Conservation (phyloP, 1,140 invertebrate genomes). For the Micrasema longulum region DNA sequence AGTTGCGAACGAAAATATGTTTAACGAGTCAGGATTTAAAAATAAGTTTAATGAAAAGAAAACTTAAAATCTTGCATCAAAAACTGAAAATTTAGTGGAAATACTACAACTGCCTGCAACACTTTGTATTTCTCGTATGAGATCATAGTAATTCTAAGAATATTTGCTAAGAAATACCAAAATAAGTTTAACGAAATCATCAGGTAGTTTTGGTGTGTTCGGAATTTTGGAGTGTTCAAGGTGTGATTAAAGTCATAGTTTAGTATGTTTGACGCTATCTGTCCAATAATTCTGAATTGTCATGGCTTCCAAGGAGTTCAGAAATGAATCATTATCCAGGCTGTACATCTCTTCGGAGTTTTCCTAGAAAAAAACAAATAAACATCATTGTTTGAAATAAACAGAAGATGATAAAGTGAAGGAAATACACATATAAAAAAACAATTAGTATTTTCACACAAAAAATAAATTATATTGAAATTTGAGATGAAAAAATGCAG, state of each 20-base stretch:
- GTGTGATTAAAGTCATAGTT: conserved; percentile 57
- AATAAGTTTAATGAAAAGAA: no score
- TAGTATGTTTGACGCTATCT: conserved; percentile 91
- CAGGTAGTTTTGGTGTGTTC: conserved; percentile 33
- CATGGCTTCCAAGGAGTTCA: conserved; percentile 92
- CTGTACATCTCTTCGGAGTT: conserved; percentile 94
- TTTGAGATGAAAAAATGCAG: no score
- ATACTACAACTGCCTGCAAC: no score
- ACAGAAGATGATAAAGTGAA: background rate
- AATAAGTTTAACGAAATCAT: no score
- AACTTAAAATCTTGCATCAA: no score
- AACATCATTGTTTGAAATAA: background rate
- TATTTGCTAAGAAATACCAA: background rate
- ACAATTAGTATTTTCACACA: no score
- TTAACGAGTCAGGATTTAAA: no score
- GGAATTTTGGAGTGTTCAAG: no score
- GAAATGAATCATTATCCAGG: conserved; percentile 90
- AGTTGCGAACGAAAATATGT: no score
- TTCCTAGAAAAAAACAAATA: conserved; percentile 74
- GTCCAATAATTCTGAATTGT: conserved; percentile 95
- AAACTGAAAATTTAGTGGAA: no score
- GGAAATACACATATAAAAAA: no score
- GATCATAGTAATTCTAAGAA: conserved; percentile 22
- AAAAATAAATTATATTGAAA: no score
- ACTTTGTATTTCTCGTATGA: conserved; percentile 23